Conservation (phyloP, 2,888 invertebrate species). For the Gymnosoma rotundatum region DNA sequence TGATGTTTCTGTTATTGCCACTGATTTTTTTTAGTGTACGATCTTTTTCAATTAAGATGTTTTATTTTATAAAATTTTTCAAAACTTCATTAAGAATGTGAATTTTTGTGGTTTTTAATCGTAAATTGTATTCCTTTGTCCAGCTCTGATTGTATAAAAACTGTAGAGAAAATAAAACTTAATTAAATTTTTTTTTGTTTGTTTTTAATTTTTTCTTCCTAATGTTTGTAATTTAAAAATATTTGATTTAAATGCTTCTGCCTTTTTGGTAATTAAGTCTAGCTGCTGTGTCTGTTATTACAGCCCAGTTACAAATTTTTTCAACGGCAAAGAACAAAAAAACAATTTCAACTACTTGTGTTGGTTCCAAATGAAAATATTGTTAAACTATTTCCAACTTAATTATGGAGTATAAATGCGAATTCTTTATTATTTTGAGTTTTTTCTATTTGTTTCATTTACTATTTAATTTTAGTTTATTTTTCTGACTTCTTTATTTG, state of each 20-base stretch:
- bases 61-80: too few species aligned
- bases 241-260: constrained; percentile 44
- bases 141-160: not conserved
- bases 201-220: not conserved
- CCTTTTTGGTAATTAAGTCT: constrained; percentile 23
- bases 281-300: constrained; percentile 54
- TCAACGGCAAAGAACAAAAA: constrained; percentile 39
- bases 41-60: too few species aligned
- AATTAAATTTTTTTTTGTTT: constrained; percentile 26
- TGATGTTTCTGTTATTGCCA: too few species aligned
- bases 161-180: constrained; percentile 17
- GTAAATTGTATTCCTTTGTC: not conserved
- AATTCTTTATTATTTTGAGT: constrained; percentile 19
- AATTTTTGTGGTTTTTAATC: not conserved
- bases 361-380: constrained; percentile 69
- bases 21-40: too few species aligned
- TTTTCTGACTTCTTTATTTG: not conserved
- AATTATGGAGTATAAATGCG: constrained; percentile 47
- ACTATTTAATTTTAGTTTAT: constrained; percentile 20
- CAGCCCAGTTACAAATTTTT: constrained; percentile 66
- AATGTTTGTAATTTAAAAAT: constrained; percentile 18
- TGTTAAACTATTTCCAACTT: constrained; percentile 71
- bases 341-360: constrained; percentile 48
- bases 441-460: constrained; percentile 15
- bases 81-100: too few species aligned